Conservation (phyloP, 2,888 invertebrate genomes). For the Erebia palarica region DNA sequence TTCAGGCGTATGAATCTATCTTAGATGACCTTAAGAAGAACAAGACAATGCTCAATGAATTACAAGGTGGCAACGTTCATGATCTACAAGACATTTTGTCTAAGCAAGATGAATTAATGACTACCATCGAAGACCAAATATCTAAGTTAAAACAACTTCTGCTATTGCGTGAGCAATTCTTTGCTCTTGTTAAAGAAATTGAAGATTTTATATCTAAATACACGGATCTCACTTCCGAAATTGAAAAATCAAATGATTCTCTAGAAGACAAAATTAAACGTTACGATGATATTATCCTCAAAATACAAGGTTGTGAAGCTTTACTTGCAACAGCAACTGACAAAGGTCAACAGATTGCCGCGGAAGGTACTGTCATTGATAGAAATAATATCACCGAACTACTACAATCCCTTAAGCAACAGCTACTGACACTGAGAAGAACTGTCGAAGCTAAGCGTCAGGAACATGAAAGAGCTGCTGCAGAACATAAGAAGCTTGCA, state of each 20-base stretch:
- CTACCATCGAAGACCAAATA: conserved; percentile 92
- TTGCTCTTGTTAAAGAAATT: conserved; percentile 92
- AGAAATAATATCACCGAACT: conserved; percentile 94
- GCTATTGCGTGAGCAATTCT: conserved; percentile 93
- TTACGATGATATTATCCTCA: conserved; percentile 92
- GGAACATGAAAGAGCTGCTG: conserved; percentile 93
- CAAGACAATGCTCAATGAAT: conserved; percentile 88
- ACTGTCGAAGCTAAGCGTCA: conserved; percentile 93
- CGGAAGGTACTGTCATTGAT: conserved; percentile 93
- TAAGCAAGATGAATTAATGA: conserved; percentile 93
- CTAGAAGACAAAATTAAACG: conserved; percentile 93
- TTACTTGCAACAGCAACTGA: conserved; percentile 93
- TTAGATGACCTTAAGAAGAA: conserved; percentile 89
- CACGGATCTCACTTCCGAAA: conserved; percentile 91
- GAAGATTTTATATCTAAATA: conserved; percentile 93
- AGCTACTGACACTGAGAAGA: conserved; percentile 89
- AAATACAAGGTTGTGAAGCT: conserved; percentile 95
- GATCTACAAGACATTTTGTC: conserved; percentile 90
- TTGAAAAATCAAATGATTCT: conserved; percentile 91
- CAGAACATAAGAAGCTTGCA: conserved; percentile 93
- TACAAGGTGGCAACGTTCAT: conserved; percentile 89
- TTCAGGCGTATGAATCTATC: conserved; percentile 90
- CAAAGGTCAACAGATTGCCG: conserved; percentile 96
- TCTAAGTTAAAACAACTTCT: conserved; percentile 90
- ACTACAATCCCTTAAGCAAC: conserved; percentile 92